Evolutionary conservation across 1,140 invertebrate species (phyloP).

Genomic region (Reticulitermes speratus): DNA sequence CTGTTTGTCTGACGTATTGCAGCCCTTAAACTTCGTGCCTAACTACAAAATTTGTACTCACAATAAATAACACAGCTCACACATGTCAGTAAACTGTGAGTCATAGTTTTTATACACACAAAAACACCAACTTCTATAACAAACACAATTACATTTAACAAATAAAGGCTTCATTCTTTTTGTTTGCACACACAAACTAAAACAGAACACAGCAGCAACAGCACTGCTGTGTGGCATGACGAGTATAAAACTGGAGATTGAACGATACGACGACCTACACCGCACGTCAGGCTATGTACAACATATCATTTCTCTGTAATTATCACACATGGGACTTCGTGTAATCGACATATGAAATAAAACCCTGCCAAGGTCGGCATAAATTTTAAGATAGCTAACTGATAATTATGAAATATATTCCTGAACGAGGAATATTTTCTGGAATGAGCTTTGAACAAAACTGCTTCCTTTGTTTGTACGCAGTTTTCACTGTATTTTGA

Average conservation of each 20-base stretch:
- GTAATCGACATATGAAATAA: too few species aligned
- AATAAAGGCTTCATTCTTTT: not conserved
- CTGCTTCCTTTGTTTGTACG: too few species aligned
- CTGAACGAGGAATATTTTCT: too few species aligned
- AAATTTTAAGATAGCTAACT: too few species aligned
- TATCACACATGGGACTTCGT: not conserved
- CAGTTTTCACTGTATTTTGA: too few species aligned
- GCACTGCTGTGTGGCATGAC: not conserved
- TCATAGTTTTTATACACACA: not conserved
- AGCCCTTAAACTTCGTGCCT: not conserved
- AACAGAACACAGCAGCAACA: not conserved
- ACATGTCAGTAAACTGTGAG: not conserved
- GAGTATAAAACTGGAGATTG: not conserved
- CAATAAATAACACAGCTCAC: not conserved
- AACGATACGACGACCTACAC: not conserved
- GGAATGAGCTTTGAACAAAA: too few species aligned
- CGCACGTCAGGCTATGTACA: not conserved
- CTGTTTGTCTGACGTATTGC: not conserved
- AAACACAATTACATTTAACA: not conserved
- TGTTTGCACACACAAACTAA: not conserved
- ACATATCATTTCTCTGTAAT: not conserved
- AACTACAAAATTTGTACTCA: not conserved
- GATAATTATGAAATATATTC: too few species aligned
- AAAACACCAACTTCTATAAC: not conserved
- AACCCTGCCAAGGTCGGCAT: too few species aligned